Evolutionary conservation across 1,140 invertebrate species (phyloP), one percentile per base, ranked within the genome.

Genomic region (Coelopa frigida): DNA sequence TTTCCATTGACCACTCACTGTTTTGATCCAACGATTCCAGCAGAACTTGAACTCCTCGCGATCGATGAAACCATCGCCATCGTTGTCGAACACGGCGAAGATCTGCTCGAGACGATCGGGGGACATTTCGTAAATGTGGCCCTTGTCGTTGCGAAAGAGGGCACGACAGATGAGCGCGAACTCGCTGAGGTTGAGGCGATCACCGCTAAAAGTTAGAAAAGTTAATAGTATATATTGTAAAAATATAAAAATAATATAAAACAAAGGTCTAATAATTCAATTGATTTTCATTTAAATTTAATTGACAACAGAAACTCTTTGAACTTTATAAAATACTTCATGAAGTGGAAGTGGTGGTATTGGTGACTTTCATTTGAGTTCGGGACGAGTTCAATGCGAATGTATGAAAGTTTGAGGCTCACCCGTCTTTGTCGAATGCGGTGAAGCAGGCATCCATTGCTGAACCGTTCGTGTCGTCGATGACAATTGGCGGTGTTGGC

Each of bases 1-100:
- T n/a, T n/a, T n/a, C n/a, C n/a, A n/a, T 12, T 43, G 15, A 20
- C 12, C 29, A 71, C 77, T 74, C 61, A 84, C 81, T 53, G 81
- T 79, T 80, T 87, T 88, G 49, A 88, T 88, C 85, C 85, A 88
- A 57, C 82, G 80, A 69, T 87, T 85, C 85, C 85, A 88, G 57
- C 83, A 86, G 61, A 81, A 82, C 27, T 74, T 73, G 65, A 94
- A 92, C 70, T 93, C 89, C 54, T 88, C 82, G 43, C 78, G 78
- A 61, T 88, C 85, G 29, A 94, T 83, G 56, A 77, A 79, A 3
- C 84, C 85, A 72, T 94, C 89, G 48, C 58, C 69, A 53, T 90
- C 84, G 43, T 74, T 76, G 70, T 90, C 86, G 57, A 91, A 91
- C 26, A 88, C 80, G 38, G 77, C 72, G 69, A 88, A 89, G 52